These are phyloP conservation scores for Tragelaphus eurycerus DNA, from an alignment of 2,797 vertebrate species.

Conservation along the genomic window DNA sequence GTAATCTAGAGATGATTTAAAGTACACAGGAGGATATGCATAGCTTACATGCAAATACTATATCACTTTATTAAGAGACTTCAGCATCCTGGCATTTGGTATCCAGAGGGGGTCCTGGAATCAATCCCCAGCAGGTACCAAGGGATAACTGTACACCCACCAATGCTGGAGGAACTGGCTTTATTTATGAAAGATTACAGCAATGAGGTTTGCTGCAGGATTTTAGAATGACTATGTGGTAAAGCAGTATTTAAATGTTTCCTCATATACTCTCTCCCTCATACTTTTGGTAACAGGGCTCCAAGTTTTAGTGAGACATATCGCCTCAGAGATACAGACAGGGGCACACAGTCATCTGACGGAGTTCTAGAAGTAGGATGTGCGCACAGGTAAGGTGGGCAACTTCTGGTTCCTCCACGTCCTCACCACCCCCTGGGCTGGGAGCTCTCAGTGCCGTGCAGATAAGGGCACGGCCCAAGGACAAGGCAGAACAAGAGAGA, in stretches of 20 bases:
- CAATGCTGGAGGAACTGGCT: background rate
- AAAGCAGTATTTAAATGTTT: background rate
- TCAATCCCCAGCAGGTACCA: background rate
- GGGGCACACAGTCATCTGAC: background rate
- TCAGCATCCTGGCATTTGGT: background rate
- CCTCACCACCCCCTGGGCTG: rapidly evolving
- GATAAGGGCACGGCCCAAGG: rapidly evolving
- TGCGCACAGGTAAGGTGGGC: background rate
- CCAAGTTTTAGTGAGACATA: background rate
- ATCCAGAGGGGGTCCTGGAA: background rate
- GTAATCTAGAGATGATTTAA: background rate
- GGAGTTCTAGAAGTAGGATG: background rate
- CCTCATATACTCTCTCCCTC: background rate
- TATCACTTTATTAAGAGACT: background rate
- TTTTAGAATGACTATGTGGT: background rate
- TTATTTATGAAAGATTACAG: background rate
- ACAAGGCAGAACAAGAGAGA: background rate
- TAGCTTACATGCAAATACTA: background rate
- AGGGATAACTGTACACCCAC: background rate
- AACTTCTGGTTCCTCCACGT: background rate
- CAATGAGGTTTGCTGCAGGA: background rate
- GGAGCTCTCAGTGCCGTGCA: rapidly evolving
- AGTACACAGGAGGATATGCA: background rate
- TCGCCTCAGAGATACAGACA: background rate
- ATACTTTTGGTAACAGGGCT: background rate